Evolutionary conservation across 2,888 invertebrate species (phyloP).

Genomic region (Apodemia zela): DNA sequence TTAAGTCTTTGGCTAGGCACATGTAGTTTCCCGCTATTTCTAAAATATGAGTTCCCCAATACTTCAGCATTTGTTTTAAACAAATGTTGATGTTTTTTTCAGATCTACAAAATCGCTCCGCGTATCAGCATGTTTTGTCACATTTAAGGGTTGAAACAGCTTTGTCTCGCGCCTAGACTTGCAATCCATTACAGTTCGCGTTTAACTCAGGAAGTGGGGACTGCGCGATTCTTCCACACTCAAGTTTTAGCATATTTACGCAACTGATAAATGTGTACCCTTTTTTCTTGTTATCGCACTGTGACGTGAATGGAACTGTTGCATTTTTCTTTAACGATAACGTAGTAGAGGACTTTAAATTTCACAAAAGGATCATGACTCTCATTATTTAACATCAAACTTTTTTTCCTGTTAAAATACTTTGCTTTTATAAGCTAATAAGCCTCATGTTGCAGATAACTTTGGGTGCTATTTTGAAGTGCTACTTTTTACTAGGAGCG

Average conservation of each 20-base stretch:
- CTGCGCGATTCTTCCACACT: conserved; percentile 40
- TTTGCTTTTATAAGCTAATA: not conserved
- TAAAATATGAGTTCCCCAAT: too few relatives aligned
- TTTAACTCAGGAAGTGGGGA: conserved; percentile 32
- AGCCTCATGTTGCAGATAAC: too few relatives aligned
- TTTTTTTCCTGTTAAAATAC: conserved; percentile 14
- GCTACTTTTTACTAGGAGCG: too few relatives aligned
- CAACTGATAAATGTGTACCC: conserved; percentile 65
- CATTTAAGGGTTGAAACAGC: conserved; percentile 59
- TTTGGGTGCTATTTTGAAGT: too few relatives aligned
- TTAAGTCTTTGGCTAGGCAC: too few relatives aligned
- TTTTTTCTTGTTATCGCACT: conserved; percentile 63
- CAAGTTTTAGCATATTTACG: conserved; percentile 69
- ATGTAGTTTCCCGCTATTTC: too few relatives aligned
- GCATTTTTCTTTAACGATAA: conserved; percentile 64
- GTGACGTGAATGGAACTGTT: conserved; percentile 59
- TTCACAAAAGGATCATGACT: conserved; percentile 26
- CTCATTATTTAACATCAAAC: conserved; percentile 26
- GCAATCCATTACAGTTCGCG: conserved; percentile 63
- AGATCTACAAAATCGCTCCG: conserved; percentile 32
- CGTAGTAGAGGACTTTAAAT: conserved; percentile 36
- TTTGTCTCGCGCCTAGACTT: conserved; percentile 73
- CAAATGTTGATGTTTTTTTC: too few relatives aligned
- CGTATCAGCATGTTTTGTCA: conserved; percentile 26
- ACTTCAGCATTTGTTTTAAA: too few relatives aligned